phyloP scores from a whole-genome alignment of 2,797 vertebrate genomes.

The Lagodon rhomboides region DNA sequence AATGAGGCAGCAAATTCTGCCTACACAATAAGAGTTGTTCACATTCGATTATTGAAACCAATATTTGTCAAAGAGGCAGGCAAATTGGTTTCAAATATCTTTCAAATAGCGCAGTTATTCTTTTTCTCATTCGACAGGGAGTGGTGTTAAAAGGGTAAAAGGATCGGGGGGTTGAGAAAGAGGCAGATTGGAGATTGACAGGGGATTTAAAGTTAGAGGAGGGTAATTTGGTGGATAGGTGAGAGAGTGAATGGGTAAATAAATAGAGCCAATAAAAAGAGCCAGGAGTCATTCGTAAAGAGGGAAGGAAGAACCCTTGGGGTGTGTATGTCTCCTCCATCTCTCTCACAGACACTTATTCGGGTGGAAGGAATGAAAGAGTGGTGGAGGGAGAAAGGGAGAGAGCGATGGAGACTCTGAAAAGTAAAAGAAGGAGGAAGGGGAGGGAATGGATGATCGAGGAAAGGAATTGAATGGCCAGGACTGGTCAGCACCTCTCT shows the following conservation, averaged over 20 bases:
- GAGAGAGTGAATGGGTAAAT: slow-evolving; percentile 44
- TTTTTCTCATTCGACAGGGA: background rate
- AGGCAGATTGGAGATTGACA: slow-evolving; percentile 11
- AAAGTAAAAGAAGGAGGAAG: slow-evolving; percentile 56
- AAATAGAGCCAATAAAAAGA: slow-evolving; percentile 64
- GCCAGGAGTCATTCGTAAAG: slow-evolving; percentile 39
- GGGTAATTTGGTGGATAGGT: slow-evolving; percentile 33
- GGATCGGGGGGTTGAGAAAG: slow-evolving; percentile 17
- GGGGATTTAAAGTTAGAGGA: background rate
- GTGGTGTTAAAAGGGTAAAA: slow-evolving; percentile 10
- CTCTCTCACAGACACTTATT: slow-evolving; percentile 54
- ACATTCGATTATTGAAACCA: slow-evolving; percentile 46
- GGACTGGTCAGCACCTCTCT: slow-evolving; percentile 59
- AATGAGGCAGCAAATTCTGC: slow-evolving; percentile 13
- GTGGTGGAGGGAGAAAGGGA: slow-evolving; percentile 29
- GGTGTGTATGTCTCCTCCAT: slow-evolving; percentile 28
- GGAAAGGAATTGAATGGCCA: slow-evolving; percentile 60
- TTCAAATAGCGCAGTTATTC: slow-evolving; percentile 46
- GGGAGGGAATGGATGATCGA: slow-evolving; percentile 53
- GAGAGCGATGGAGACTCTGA: slow-evolving; percentile 34
- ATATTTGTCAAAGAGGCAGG: slow-evolving; percentile 42
- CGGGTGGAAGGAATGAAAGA: slow-evolving; percentile 57
- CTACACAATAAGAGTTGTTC: slow-evolving; percentile 25
- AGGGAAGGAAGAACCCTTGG: slow-evolving; percentile 38
- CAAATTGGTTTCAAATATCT: slow-evolving; percentile 50